phyloP scores from a whole-genome alignment of 2,113 vertebrate species.

The Cephalopterus ornatus region DNA sequence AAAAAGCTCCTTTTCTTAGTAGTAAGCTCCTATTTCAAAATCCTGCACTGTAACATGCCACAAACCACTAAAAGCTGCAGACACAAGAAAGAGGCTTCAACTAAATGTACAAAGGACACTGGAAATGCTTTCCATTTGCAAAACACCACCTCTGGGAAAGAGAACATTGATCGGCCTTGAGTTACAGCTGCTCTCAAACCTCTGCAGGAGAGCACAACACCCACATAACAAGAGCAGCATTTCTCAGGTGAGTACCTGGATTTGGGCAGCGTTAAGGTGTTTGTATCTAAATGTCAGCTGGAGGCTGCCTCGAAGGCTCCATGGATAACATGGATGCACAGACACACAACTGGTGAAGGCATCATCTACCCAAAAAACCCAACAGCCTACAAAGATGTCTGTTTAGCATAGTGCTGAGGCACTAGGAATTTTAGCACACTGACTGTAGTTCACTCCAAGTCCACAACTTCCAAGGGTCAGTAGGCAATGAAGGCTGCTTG shows the following conservation, averaged over 20 bases:
- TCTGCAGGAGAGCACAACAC: neutral
- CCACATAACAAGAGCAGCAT: constrained; percentile 6
- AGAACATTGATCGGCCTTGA: neutral
- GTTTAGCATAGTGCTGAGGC: neutral
- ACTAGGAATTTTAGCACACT: neutral
- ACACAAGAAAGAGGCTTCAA: neutral
- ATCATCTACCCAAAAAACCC: neutral
- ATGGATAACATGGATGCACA: too few species aligned
- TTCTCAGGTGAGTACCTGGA: constrained; percentile 25
- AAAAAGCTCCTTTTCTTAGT: neutral
- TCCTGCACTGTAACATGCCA: neutral
- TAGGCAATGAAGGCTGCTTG: neutral
- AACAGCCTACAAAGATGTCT: neutral
- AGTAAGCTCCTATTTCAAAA: constrained; percentile 33
- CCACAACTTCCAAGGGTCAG: neutral
- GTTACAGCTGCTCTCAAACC: constrained; percentile 15
- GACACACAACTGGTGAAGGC: too few species aligned
- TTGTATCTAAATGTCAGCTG: neutral
- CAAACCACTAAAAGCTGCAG: constrained; percentile 11
- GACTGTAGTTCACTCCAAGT: neutral
- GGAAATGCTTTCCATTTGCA: constrained; percentile 8
- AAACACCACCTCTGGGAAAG: neutral
- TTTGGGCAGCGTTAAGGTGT: neutral
- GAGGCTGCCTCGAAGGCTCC: too few species aligned
- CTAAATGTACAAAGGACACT: neutral